Conservation (phyloP, 2,888 invertebrate genomes). For the Mactromeris polynyma region DNA sequence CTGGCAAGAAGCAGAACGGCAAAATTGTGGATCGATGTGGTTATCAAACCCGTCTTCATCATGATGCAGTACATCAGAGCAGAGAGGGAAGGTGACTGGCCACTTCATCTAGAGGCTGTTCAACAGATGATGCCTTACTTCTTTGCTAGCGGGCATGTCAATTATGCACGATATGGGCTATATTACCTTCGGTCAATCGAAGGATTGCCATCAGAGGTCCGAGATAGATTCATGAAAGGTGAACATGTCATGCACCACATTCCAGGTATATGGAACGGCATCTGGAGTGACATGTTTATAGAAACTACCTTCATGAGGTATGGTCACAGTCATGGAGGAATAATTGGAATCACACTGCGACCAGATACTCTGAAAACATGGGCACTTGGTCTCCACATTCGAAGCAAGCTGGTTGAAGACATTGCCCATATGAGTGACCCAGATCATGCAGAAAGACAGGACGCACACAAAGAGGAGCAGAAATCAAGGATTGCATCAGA, state of each 20-base stretch:
- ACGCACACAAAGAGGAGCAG: not conserved
- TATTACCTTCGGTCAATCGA: slow-evolving; percentile 70
- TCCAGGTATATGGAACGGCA: slow-evolving; percentile 72
- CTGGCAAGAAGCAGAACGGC: too few species aligned
- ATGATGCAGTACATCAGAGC: slow-evolving; percentile 68
- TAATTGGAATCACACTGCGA: slow-evolving; percentile 73
- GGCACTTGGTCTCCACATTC: slow-evolving; percentile 69
- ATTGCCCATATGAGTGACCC: not conserved
- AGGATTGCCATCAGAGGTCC: slow-evolving; percentile 41
- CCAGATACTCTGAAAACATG: slow-evolving; percentile 66
- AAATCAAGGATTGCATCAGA: not conserved
- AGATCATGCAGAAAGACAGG: not conserved
- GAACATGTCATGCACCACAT: not conserved
- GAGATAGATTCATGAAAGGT: not conserved
- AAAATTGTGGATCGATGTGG: too few species aligned
- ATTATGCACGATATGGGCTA: slow-evolving; percentile 71
- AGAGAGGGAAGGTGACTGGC: slow-evolving; percentile 70
- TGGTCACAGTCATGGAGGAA: slow-evolving; percentile 71
- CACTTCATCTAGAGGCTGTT: slow-evolving; percentile 62
- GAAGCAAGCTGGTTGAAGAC: slow-evolving; percentile 52
- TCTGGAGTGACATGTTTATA: slow-evolving; percentile 76
- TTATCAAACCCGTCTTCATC: slow-evolving; percentile 55
- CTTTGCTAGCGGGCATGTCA: slow-evolving; percentile 71
- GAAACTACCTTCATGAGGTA: slow-evolving; percentile 77
- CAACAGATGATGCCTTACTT: slow-evolving; percentile 71